Base-by-base conservation (phyloP, 2,113 vertebrate species). In the Rhombomys opimus region DNA sequence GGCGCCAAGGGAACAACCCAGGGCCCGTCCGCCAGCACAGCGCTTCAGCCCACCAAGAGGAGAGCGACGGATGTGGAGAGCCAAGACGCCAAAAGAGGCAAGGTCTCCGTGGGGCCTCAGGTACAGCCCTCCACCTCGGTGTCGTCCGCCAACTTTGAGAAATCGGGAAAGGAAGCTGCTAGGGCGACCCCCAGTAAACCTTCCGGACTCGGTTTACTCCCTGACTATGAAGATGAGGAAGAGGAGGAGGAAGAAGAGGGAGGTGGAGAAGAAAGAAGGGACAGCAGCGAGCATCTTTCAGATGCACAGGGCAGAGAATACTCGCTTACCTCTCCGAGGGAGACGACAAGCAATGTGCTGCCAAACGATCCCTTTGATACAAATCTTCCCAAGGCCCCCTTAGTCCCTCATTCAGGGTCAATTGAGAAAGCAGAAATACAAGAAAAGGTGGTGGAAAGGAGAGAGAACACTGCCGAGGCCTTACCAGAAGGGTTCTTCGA, bases 401-500 rank as follows among this genome's bases (percentile, higher is more conserved):
- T 98, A 82, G 98, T 99, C 81, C 98, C 99, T 54, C 99, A 99
- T 94, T 99, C 99, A 0, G 99, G 99, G 27, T 99, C 99, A 35
- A 99, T 99, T 96, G 98, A 99, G 87, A 99, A 99, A 98, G 98
- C 99, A 85, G 99, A 99, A 41, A 91, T 97, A 50, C 98, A 98
- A 9, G 99, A 99, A 90, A 99, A 99, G 88, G 68, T 85, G 73
- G 54, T 98, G 0, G 99, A 99, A 91, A 99, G 98, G 96, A 99
- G 98, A 95, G 99, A 99, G 25, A 99, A 99, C 96, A 99, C 99
- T 2, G 99, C 99, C 5, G 99, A 99, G 96, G 98, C 99, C 2
- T 98, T 99, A 32, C 99, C 99, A 0, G 99, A 99, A 98, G 99
- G 99, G 14, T 99, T 99, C 97, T 99, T 99, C 96, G 99, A 99